Evolutionary conservation across 1,140 invertebrate genomes (phyloP).

Genomic region (Temnothorax nylanderi): DNA sequence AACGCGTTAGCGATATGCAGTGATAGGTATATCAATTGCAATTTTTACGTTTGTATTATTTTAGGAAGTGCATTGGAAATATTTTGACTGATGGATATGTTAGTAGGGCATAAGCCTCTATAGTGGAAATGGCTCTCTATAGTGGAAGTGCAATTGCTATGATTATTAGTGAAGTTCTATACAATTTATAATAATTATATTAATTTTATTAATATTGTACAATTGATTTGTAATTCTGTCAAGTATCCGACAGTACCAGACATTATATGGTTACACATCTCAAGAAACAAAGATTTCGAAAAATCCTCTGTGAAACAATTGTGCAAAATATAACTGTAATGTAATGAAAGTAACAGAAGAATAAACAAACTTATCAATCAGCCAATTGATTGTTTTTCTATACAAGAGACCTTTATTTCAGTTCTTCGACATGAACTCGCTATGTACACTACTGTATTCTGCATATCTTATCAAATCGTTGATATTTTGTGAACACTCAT

Average conservation of each 20-base stretch:
- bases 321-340: neutral
- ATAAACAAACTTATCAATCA: slow-evolving; percentile 4
- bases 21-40: neutral
- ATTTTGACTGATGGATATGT: neutral
- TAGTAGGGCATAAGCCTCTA: neutral
- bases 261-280: neutral
- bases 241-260: neutral
- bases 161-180: neutral
- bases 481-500: neutral
- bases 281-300: neutral
- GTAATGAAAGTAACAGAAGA: neutral
- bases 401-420: slow-evolving; percentile 16
- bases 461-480: neutral
- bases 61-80: neutral
- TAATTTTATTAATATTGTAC: neutral
- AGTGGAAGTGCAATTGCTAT: neutral
- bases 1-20: neutral
- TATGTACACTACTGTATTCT: slow-evolving; percentile 9
- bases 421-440: neutral
- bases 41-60: neutral
- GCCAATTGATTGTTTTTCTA: neutral
- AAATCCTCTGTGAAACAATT: neutral
- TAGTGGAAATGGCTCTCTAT: neutral
- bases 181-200: slow-evolving; percentile 1
- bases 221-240: neutral